Base-by-base conservation (phyloP, 1,140 invertebrate genomes). In the Microplitis mediator region DNA sequence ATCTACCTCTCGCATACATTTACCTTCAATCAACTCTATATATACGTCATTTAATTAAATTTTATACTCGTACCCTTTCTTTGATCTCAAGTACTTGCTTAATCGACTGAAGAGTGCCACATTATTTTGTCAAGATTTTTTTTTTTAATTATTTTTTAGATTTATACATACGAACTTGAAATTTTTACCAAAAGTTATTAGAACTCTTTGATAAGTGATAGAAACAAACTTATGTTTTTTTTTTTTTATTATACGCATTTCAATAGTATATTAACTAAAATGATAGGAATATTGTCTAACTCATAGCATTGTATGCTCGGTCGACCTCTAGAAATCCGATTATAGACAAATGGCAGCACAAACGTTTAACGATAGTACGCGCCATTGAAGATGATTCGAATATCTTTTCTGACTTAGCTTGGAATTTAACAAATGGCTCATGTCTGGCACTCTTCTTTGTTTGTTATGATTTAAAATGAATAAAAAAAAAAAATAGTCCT, bases 371-470 rank as follows among this genome's bases (percentile, higher is more conserved):
- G 34, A 56, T 56, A 61, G 67, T 70, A 70, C 60, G 68, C 54
- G 56, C 62, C 68, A 62, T 70, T 70, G 68, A 70, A 8, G 58
- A 70, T 70, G 45, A 31, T 70, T 70, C 60, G 31, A 34, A 60
- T 60, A 16, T 62, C 8, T 51, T 16, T 51, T 13, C 23, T 70
- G 68, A 70, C 68, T 62, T 63, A 36, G 58, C 11, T 62, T 52
- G 39, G 50, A 62, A 50, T 50, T 14, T 13, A 65, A 65, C 32
- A 65, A 65, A 61, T 51, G 45, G 58, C 16, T 32, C 39, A 62
- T n/a, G 45, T 32, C 52, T 13, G 52, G 50, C 63, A 39, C 39
- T 23, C 16, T 61, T 32, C 56, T 69, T n/a, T 23, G 5, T 2
- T 11, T 45, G 39, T 45, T 45, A 45, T 45, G 39, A 45, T 45